Evolutionary conservation across 2,113 vertebrate genomes (phyloP).

Genomic region (Cebidichthys violaceus): DNA sequence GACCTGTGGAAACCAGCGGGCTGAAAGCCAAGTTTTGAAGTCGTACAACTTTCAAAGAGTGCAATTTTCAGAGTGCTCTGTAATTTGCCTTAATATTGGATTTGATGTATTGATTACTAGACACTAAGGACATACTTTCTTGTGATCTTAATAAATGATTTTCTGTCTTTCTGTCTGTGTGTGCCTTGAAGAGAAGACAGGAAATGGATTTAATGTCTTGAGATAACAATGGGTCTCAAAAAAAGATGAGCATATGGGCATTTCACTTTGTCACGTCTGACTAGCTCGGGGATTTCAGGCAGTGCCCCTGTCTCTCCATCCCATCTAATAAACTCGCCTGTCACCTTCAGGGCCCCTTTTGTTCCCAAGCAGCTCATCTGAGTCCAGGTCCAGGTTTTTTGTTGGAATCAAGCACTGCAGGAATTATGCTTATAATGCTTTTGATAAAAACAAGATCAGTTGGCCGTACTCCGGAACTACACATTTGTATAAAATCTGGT

Average conservation of each 20-base stretch:
- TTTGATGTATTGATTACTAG: constrained; percentile 19
- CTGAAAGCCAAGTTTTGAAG: constrained; percentile 40
- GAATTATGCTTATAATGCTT: not conserved
- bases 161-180: constrained; percentile 52
- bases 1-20: constrained; percentile 34
- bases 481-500: not conserved
- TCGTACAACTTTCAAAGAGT: constrained; percentile 5
- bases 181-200: not conserved
- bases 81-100: constrained; percentile 3
- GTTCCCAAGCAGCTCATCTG: not conserved
- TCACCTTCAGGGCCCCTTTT: not conserved
- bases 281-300: not conserved
- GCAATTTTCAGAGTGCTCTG: not conserved
- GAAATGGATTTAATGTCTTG: constrained; percentile 12
- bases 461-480: not conserved
- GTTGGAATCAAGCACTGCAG: not conserved
- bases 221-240: not conserved
- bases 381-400: not conserved
- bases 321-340: not conserved
- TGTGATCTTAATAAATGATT: constrained; percentile 33
- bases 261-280: constrained; percentile 23
- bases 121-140: constrained; percentile 17
- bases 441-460: no score
- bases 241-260: not conserved
- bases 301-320: not conserved